Percentiles rank a stretch among this genome's conserved stretches.
phyloP scores from a whole-genome alignment of 2,888 invertebrate genomes.

The Erebia ligea region DNA sequence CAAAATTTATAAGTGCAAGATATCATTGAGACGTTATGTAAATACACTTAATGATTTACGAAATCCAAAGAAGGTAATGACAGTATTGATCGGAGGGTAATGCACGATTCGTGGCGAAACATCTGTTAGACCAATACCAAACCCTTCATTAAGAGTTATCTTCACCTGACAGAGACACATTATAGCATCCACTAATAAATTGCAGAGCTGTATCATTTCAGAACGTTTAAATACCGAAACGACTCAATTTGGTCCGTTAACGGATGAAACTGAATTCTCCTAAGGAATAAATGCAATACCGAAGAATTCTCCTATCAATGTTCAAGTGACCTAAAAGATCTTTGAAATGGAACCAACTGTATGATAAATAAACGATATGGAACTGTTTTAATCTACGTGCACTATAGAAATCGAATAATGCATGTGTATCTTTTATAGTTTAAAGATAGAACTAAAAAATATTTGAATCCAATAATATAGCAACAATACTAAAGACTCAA shows the following conservation, averaged over 20 bases:
- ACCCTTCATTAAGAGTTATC: slow-evolving; percentile 40
- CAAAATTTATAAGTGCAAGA: slow-evolving; percentile 3
- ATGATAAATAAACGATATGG: not conserved
- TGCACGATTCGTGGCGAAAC: slow-evolving; percentile 42
- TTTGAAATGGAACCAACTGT: slow-evolving; percentile 1
- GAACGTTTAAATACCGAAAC: slow-evolving; percentile 26
- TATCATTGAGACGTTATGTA: slow-evolving; percentile 19
- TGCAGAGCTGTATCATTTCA: slow-evolving; percentile 27
- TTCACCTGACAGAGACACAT: slow-evolving; percentile 39
- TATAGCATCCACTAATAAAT: slow-evolving; percentile 36
- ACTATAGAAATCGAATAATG: too few species aligned
- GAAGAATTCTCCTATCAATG: slow-evolving; percentile 17
- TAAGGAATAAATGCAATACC: slow-evolving; percentile 19
- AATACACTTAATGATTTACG: slow-evolving; percentile 23
- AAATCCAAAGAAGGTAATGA: slow-evolving; percentile 35
- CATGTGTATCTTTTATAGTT: too few species aligned
- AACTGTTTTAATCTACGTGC: too few species aligned
- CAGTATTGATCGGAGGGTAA: slow-evolving; percentile 33
- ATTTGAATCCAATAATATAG: too few species aligned
- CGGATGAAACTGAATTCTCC: slow-evolving; percentile 10
- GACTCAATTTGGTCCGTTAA: slow-evolving; percentile 13
- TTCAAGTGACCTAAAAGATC: not conserved
- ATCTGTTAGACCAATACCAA: slow-evolving; percentile 35
- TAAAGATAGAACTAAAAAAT: too few species aligned
- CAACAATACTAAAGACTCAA: too few species aligned